Evolutionary conservation across 2,888 invertebrate species (phyloP), one percentile per base, ranked within the genome.

Genomic region (Phlogophora meticulosa): DNA sequence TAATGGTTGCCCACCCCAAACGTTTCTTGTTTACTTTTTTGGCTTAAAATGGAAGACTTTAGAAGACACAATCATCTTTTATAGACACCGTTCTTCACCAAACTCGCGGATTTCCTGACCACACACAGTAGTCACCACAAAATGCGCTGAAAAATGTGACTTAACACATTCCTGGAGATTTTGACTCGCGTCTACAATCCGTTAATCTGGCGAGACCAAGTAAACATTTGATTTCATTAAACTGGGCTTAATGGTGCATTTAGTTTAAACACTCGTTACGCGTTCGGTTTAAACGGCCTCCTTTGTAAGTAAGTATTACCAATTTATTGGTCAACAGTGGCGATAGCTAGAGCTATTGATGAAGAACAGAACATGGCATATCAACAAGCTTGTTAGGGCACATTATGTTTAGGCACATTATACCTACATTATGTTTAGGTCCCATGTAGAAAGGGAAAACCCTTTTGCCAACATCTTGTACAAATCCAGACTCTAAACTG

Each of bases 121-220:
- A 49, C 51, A 61, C 60, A 65, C 65, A 58, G 67, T 75, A 78
- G 77, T 76, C 63, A 73, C 68, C 74, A 76, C 76, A 81, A 75
- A 82, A 81, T 76, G 75, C 61, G 68, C 45, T 34, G 61, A 59
- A 74, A 61, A 45, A 71, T 81, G 64, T 85, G 86, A 86, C 82
- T 83, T 73, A 72, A 82, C 85, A 86, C 82, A 85, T 86, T 86
- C 79, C 48, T 63, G 11, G 20, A 17, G 43, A 63, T 66, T 78
- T 74, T 24, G 42, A 70, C 59, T 55, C 17, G 9, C 49, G 20
- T 64, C 46, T 58, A 43, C 67, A 66, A 57, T 75, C 64, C 79
- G 48, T 65, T 76, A 55, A 78, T 81, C 59, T 58, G 64, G 53
- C 45, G 51, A 51, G 48, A 55, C 67, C 36, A 9, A 52, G 68